Conservation (phyloP, 1,140 invertebrate genomes). For the Lysiphlebus fabarum region DNA sequence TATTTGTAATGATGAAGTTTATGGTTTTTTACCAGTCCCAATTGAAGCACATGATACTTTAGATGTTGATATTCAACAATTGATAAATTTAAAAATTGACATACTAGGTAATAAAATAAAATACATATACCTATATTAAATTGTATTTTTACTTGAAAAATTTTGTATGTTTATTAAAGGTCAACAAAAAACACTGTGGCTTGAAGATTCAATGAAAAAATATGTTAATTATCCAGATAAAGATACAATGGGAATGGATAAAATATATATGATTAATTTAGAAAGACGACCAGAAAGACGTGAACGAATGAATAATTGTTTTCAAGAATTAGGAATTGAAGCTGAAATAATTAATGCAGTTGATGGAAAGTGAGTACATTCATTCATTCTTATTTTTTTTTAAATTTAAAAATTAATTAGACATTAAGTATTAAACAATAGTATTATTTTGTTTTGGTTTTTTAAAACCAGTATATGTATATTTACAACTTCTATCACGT, state of each 20-base stretch:
- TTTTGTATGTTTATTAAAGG: slow-evolving; percentile 27
- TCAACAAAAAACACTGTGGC: slow-evolving; percentile 31
- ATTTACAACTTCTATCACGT: too few species aligned
- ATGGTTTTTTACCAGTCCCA: slow-evolving; percentile 81
- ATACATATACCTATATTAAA: slow-evolving; percentile 10
- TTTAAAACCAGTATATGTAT: too few species aligned
- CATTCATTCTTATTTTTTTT: too few species aligned
- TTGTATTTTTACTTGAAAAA: slow-evolving; percentile 16
- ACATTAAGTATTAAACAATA: too few species aligned
- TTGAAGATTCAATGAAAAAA: slow-evolving; percentile 36
- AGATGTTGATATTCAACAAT: slow-evolving; percentile 65
- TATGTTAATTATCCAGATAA: slow-evolving; percentile 57
- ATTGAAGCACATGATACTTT: slow-evolving; percentile 67
- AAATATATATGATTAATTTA: slow-evolving; percentile 91
- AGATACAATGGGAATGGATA: slow-evolving; percentile 67
- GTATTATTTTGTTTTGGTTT: too few species aligned
- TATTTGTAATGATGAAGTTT: slow-evolving; percentile 78
- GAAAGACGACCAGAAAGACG: slow-evolving; percentile 74
- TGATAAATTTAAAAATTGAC: slow-evolving; percentile 77
- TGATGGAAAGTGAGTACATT: slow-evolving; percentile 83
- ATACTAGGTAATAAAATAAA: slow-evolving; percentile 53
- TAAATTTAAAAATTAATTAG: too few species aligned
- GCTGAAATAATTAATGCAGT: slow-evolving; percentile 75
- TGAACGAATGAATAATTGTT: slow-evolving; percentile 72
- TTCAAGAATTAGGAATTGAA: slow-evolving; percentile 77